Evolutionary conservation across 2,797 vertebrate species (phyloP).

Genomic region (Echiichthys vipera): DNA sequence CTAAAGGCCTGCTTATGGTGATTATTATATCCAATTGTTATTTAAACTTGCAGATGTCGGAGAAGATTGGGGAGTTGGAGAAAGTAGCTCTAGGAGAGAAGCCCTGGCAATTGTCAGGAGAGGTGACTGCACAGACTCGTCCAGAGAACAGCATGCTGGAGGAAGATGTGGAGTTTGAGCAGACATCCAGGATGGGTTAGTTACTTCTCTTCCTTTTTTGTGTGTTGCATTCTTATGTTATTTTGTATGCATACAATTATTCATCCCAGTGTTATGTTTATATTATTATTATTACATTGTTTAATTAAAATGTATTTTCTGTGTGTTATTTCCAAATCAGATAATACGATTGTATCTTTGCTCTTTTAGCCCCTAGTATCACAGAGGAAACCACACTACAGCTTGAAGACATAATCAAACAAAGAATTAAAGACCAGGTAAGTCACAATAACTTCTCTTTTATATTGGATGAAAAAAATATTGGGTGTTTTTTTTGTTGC

Average conservation of each 20-base stretch:
- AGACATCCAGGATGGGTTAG: constrained; percentile 89
- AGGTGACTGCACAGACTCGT: constrained; percentile 90
- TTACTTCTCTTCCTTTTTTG: not conserved
- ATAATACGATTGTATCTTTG: not conserved
- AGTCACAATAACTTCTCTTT: not conserved
- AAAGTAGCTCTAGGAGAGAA: constrained; percentile 89
- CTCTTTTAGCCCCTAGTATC: constrained; percentile 88
- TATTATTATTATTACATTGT: not conserved
- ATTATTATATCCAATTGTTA: not conserved
- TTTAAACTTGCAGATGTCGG: constrained; percentile 86
- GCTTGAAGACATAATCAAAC: constrained; percentile 97
- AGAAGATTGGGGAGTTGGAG: constrained; percentile 91
- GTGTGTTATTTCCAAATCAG: not conserved
- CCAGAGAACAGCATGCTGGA: constrained; percentile 98
- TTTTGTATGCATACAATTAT: not conserved
- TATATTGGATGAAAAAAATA: not conserved
- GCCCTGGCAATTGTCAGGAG: constrained; percentile 95
- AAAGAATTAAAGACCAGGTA: constrained; percentile 97
- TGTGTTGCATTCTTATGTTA: not conserved
- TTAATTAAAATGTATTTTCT: not conserved
- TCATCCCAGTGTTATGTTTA: not conserved
- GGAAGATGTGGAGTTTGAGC: constrained; percentile 93
- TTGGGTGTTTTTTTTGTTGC: not conserved
- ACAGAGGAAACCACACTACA: constrained; percentile 96
- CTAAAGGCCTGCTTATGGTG: not conserved